Base-by-base conservation (phyloP, 1,140 invertebrate genomes). In the Coelopa frigida region DNA sequence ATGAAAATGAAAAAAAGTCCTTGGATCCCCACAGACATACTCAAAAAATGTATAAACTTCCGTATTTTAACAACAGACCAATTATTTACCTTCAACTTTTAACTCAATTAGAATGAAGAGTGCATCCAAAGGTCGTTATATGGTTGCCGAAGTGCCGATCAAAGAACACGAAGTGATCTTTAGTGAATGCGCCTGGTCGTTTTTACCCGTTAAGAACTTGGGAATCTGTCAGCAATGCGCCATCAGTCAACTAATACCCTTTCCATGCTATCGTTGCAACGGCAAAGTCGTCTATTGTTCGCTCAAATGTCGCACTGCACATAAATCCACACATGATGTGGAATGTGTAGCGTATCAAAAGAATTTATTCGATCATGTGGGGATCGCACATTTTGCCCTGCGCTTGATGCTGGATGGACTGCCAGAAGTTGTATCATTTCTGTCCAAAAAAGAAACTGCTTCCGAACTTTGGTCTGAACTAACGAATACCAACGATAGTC, bases 271-370 rank as follows among this genome's bases (percentile, higher is more conserved):
- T 0, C 14, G 48, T 8, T 66, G 62, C 32, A 49, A 51, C 26
- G 48, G 52, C n/a, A 38, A 51, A 1, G 62, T 66, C 0, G 48
- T 61, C 5, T 66, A 62, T 43, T 66, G 62, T 33, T 66, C 62
- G 0, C 40, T 57, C 2, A 48, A 43, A 5, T 66, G 62, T 33
- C 48, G 48, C 1, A 26, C 57, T 10, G 6, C 20, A 0, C 53
- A 66, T 18, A 18, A 7, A 4, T 0, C 5, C 3, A 48, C 61
- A 1, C 62, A 66, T 27, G 33, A 8, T 11, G 55, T 48, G 36
- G 62, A 66, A 26, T 66, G 62, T 36, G 37, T 17, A 0, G 62
- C 46, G 0, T 55, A 61, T 37, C 38, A 31, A 4, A 32, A 22
- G 2, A 36, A 59, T 38, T 37, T 66, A 1, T 48, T 62, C 1